Conservation (phyloP, 1,140 invertebrate species). For the Drosophila simulans region DNA sequence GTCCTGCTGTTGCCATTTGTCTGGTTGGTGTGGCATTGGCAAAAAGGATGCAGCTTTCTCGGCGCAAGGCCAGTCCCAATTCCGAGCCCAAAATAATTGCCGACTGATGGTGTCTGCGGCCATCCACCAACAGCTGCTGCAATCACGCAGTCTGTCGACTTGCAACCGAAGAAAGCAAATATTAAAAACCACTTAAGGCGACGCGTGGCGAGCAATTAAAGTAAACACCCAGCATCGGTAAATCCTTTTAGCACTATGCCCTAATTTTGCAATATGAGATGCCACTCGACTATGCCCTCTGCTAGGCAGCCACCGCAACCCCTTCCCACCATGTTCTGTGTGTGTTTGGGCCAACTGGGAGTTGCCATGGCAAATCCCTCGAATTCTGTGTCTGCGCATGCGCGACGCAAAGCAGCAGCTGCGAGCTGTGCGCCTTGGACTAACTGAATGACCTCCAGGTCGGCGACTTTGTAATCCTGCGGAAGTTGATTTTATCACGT, state of each 20-base stretch:
- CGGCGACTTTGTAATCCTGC: slow-evolving; percentile 72
- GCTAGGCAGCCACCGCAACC: slow-evolving; percentile 11
- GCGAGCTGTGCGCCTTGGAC: slow-evolving; percentile 11
- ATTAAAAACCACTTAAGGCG: slow-evolving; percentile 73
- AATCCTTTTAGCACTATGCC: slow-evolving; percentile 70
- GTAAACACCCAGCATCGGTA: slow-evolving; percentile 62
- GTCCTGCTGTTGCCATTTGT: slow-evolving; percentile 40
- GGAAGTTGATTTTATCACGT: slow-evolving; percentile 78
- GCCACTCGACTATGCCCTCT: slow-evolving; percentile 11
- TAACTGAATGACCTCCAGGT: slow-evolving; percentile 34
- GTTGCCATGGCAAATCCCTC: slow-evolving; percentile 68
- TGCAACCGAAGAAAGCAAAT: slow-evolving; percentile 28
- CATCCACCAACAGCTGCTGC: slow-evolving; percentile 31
- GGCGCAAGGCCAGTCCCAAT: slow-evolving; percentile 53
- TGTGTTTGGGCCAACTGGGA: slow-evolving; percentile 28
- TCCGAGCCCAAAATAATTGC: slow-evolving; percentile 59
- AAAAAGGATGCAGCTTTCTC: slow-evolving; percentile 48
- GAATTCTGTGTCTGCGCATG: slow-evolving; percentile 66
- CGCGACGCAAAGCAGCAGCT: slow-evolving; percentile 71
- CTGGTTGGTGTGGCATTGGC: slow-evolving; percentile 17
- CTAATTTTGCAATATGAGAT: slow-evolving; percentile 47
- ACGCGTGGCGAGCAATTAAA: slow-evolving; percentile 76
- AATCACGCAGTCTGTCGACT: slow-evolving; percentile 41
- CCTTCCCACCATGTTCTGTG: neutral
- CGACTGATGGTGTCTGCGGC: slow-evolving; percentile 40